Percentiles rank a stretch among this genome's conserved stretches.
phyloP scores from a whole-genome alignment of 2,888 invertebrate genomes.

The Cheilosia soror region DNA sequence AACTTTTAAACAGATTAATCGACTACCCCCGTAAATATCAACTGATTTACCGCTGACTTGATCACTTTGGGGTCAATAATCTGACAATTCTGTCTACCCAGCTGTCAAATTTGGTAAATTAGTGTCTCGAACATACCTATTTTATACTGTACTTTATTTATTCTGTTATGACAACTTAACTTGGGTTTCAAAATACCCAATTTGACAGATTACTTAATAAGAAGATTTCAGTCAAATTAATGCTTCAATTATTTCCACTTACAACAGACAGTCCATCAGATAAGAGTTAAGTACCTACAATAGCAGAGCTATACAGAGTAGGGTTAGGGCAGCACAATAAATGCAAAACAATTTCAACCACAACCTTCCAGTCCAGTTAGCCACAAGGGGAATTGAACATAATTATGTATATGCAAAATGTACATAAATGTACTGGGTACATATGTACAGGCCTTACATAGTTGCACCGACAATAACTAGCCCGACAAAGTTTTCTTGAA shows the following conservation, averaged over 20 bases:
- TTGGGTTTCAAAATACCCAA: too few species aligned
- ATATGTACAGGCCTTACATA: conserved; percentile 56
- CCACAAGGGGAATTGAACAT: conserved; percentile 70
- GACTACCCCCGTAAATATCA: too few species aligned
- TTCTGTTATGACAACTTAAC: too few species aligned
- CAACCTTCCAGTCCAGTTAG: conserved; percentile 72
- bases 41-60: too few species aligned
- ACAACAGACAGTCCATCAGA: conserved; percentile 49
- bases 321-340: conserved; percentile 1
- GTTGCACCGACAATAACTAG: conserved; percentile 58
- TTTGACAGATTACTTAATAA: too few species aligned
- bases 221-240: conserved; percentile 4
- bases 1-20: too few species aligned
- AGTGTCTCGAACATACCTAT: too few species aligned
- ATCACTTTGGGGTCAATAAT: too few species aligned
- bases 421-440: not conserved
- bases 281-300: conserved; percentile 22
- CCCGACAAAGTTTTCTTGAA: conserved; percentile 53
- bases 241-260: conserved; percentile 10
- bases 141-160: too few species aligned
- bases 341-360: conserved; percentile 62
- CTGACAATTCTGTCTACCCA: too few species aligned
- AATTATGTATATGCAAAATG: conserved; percentile 72
- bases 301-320: not conserved
- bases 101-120: too few species aligned